phyloP scores from a whole-genome alignment of 2,113 vertebrate species.

The Lophochroa leadbeateri region DNA sequence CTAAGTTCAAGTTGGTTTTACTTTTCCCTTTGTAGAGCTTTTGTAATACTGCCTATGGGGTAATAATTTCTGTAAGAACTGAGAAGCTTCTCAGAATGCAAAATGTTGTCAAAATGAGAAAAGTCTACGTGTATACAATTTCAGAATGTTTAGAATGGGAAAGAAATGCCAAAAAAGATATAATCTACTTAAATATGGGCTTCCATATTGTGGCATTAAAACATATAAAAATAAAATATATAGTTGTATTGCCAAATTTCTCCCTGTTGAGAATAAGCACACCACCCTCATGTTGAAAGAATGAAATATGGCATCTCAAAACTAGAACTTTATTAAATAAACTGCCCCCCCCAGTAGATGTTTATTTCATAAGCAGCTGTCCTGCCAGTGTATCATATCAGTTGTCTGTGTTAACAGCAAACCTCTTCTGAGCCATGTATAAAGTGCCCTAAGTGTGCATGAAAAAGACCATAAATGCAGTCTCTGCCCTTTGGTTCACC shows the following conservation, averaged over 20 bases:
- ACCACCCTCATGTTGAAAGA: not conserved
- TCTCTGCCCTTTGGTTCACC: not conserved
- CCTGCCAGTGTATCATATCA: rapidly evolving
- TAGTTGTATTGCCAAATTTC: not conserved
- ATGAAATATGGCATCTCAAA: not conserved
- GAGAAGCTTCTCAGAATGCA: not conserved
- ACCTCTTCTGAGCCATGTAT: not conserved
- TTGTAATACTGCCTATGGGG: not conserved
- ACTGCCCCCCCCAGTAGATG: not conserved
- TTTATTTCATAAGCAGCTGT: not conserved
- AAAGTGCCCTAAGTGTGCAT: not conserved
- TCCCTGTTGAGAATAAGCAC: not conserved
- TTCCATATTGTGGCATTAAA: not conserved
- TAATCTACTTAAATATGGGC: not conserved
- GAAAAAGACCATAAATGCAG: not conserved
- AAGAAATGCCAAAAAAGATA: not conserved
- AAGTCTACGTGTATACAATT: not conserved
- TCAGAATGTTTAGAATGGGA: not conserved
- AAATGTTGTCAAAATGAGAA: not conserved
- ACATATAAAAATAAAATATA: not conserved
- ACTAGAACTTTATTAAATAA: not conserved
- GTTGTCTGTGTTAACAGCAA: not conserved
- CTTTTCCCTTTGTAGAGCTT: not conserved
- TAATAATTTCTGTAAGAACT: not conserved
- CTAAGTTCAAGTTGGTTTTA: not conserved